Conservation (phyloP, 2,113 vertebrate genomes). For the Regulus satrapa region DNA sequence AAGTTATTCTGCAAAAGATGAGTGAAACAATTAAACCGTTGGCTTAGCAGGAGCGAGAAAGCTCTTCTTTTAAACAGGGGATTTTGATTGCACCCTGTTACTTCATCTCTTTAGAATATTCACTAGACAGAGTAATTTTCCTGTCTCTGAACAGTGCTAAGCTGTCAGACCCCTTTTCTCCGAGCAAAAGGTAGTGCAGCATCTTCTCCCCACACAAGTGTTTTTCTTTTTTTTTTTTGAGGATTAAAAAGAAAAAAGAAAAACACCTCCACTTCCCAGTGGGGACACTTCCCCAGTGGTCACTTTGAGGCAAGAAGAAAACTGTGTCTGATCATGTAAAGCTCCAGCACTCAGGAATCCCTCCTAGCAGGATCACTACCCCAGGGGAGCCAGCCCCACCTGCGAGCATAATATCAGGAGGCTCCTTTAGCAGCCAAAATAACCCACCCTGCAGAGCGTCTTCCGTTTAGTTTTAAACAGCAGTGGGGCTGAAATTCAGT, state of each 20-base stretch:
- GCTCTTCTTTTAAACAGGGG: not conserved
- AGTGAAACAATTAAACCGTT: not conserved
- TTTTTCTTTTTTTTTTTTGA: not conserved
- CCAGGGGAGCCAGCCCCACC: not conserved
- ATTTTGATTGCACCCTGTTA: not conserved
- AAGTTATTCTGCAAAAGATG: not conserved
- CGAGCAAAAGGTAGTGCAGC: not conserved
- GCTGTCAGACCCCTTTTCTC: conserved; percentile 21
- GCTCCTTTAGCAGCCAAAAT: not conserved
- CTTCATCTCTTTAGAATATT: conserved; percentile 50
- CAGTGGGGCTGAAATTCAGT: not conserved
- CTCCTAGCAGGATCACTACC: not conserved
- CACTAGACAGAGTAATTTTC: conserved; percentile 53
- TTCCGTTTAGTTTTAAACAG: not conserved
- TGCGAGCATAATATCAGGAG: not conserved
- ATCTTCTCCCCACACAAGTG: not conserved
- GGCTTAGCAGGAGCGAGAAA: not conserved
- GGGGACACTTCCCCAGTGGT: not conserved
- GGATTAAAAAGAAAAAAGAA: not conserved
- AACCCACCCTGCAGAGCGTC: not conserved
- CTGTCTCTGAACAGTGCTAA: conserved; percentile 8
- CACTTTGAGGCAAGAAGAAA: not conserved
- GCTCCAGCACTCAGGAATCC: not conserved
- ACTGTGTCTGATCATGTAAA: not conserved
- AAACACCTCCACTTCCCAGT: not conserved